Conservation (phyloP, 2,888 invertebrate species). For the Parnassius mnemosyne region DNA sequence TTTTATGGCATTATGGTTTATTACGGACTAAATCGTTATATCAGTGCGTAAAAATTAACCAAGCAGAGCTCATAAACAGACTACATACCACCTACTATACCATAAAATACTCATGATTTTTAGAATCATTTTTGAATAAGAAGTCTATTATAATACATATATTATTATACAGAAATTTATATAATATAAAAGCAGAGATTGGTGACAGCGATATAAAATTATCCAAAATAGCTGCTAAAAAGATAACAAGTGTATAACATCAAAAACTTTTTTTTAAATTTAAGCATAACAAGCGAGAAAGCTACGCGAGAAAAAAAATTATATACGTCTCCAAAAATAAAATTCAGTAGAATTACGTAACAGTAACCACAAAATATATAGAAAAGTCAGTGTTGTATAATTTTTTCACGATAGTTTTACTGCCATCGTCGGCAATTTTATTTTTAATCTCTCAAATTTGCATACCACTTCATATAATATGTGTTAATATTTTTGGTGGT, state of each 20-base stretch:
- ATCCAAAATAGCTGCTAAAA: constrained; percentile 21
- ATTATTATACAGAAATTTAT: constrained; percentile 10
- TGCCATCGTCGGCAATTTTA: too few relatives aligned
- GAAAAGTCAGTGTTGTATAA: too few relatives aligned
- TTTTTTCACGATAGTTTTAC: too few relatives aligned
- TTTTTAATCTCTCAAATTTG: too few relatives aligned
- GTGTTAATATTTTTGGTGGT: too few relatives aligned
- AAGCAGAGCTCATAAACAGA: constrained; percentile 6
- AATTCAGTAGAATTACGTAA: not conserved
- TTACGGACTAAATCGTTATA: too few relatives aligned
- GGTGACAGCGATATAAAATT: constrained; percentile 15
- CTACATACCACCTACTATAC: not conserved
- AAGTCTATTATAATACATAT: constrained; percentile 1
- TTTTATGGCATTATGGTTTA: too few relatives aligned
- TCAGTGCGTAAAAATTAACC: not conserved
- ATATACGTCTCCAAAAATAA: constrained; percentile 2
- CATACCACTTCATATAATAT: too few relatives aligned
- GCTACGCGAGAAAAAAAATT: constrained; percentile 1
- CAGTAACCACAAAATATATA: too few relatives aligned
- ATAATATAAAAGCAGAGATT: constrained; percentile 5
- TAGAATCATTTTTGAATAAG: not conserved
- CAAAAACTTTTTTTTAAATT: constrained; percentile 17
- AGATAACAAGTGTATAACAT: constrained; percentile 24
- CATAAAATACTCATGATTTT: not conserved
- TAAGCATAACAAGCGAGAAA: constrained; percentile 18